Base-by-base conservation (phyloP, 2,888 invertebrate species). In the Drosophila eohydei region DNA sequence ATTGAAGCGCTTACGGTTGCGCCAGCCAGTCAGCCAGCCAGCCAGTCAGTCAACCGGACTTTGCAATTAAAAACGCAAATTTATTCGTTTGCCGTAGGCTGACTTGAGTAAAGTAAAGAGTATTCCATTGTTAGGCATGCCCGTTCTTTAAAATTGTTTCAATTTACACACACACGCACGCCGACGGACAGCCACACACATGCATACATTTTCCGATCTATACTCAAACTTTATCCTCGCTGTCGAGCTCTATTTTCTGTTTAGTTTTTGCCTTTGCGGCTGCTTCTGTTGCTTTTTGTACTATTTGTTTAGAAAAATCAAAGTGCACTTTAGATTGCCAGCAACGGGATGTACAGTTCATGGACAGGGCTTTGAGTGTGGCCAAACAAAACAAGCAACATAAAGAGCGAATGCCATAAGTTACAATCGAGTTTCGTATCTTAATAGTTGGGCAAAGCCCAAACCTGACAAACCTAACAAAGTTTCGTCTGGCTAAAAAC, bases 301-400 rank as follows among this genome's bases (percentile, higher is more conserved):
- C 58, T 41, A 72, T 78, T 78, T 78, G 61, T 60, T 78, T 60
- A 55, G 56, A 57, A 55, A 66, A 78, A 70, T 66, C 66, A 81
- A 66, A 81, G 70, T 70, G 79, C 79, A 78, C 63, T 78, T 78
- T 60, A 16, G 40, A 54, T 51, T 40, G 58, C 34, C n/a, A 26
- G 65, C n/a, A 38, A 28, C 32, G 50, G n/a, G 30, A 41, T 34
- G 50, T n/a, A 21, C 43, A 50, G 16, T 34, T 46, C 46, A 48
- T 21, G 32, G 32, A 32, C 26, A 32, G 16, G 9, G 26, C 8
- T 11, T 60, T 54, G n/a, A 26, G 21, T 36, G 16, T 26, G n/a
- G 34, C 32, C 60, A 63, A 40, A 50, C 41, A 51, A 50, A 50
- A 16, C 48, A 9, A 50, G 11, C 9, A 54, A 28, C 34, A 61